phyloP scores from a whole-genome alignment of 2,888 invertebrate genomes.

The Drosophila histrio region DNA sequence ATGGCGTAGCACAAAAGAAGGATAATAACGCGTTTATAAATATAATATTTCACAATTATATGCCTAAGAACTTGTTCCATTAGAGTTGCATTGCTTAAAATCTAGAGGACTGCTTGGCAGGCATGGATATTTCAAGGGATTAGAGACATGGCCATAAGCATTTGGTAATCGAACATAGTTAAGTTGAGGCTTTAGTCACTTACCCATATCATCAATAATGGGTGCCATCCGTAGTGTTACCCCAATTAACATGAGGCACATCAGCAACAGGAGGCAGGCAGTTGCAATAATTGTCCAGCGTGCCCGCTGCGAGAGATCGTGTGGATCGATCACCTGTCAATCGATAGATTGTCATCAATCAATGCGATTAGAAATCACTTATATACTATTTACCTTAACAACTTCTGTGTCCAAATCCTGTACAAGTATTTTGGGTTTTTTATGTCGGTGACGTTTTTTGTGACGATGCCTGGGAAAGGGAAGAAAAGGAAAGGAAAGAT shows the following conservation, averaged over 20 bases:
- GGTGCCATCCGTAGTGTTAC: constrained; percentile 97
- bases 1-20: constrained; percentile 43
- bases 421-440: constrained; percentile 84
- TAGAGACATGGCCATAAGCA: constrained; percentile 38
- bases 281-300: constrained; percentile 96
- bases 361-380: background rate
- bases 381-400: constrained; percentile 79
- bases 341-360: background rate
- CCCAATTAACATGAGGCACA: constrained; percentile 95
- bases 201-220: constrained; percentile 97
- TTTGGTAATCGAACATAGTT: constrained; percentile 15
- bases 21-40: constrained; percentile 48
- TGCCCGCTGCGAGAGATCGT: constrained; percentile 92
- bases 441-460: constrained; percentile 84
- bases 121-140: constrained; percentile 34
- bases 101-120: constrained; percentile 54
- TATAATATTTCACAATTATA: constrained; percentile 5
- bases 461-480: constrained; percentile 81
- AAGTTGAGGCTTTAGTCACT: constrained; percentile 84
- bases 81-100: constrained; percentile 52
- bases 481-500: background rate
- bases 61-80: constrained; percentile 69
- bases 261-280: constrained; percentile 93
- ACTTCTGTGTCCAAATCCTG: constrained; percentile 84
- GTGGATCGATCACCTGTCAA: constrained; percentile 88